A percentile compares a stretch with the other conserved stretches of the same genome.
Evolutionary conservation across 2,113 vertebrate genomes (phyloP).

Genomic region (Turnix velox): DNA sequence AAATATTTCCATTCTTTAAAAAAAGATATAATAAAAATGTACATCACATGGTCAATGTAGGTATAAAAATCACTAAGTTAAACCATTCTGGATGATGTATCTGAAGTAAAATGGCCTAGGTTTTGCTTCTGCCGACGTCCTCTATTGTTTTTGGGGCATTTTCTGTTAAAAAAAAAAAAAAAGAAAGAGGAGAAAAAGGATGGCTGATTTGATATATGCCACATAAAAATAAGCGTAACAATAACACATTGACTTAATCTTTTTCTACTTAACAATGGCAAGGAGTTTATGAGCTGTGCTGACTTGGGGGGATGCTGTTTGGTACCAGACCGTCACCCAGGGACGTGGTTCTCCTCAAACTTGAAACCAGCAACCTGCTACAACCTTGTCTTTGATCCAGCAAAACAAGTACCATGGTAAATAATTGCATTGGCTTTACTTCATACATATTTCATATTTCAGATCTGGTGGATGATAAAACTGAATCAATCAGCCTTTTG

Average conservation of each 20-base stretch:
- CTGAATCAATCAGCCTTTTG: neutral
- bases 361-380: neutral
- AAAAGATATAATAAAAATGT: constrained; percentile 84
- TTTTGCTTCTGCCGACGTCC: constrained; percentile 95
- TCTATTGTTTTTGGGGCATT: constrained; percentile 95
- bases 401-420: neutral
- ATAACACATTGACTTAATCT: neutral
- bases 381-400: neutral
- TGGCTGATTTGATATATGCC: neutral
- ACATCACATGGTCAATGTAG: constrained; percentile 85
- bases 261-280: neutral
- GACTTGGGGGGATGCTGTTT: neutral
- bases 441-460: neutral
- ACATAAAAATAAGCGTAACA: neutral
- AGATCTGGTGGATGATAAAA: neutral
- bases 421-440: neutral
- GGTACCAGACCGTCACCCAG: neutral
- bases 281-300: neutral
- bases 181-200: neutral
- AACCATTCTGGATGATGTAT: constrained; percentile 94
- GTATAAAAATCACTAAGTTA: constrained; percentile 85
- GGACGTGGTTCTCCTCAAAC: neutral
- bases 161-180: constrained; percentile 71
- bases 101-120: constrained; percentile 93
- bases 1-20: constrained; percentile 88